A percentile compares a stretch with the other conserved stretches of the same genome.
phyloP scores from a whole-genome alignment of 2,113 vertebrate species.

The Galeopterus variegatus region DNA sequence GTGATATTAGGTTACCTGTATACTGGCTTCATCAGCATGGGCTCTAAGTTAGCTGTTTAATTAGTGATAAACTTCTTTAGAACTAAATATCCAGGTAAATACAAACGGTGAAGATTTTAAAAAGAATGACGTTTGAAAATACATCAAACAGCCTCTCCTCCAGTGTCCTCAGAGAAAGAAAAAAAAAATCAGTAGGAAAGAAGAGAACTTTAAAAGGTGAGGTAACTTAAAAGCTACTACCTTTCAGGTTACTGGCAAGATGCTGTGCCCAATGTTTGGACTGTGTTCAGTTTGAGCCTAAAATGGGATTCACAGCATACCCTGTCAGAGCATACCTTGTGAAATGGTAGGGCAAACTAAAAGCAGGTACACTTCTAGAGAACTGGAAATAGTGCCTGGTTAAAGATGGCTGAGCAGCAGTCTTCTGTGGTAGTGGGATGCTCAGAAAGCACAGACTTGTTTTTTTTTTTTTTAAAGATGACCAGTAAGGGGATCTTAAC shows the following conservation, averaged over 20 bases:
- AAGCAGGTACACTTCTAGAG: neutral
- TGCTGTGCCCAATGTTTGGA: neutral
- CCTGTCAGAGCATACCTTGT: neutral
- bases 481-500: too few species aligned
- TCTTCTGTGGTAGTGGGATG: neutral
- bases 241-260: neutral
- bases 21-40: neutral
- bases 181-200: conserved; percentile 40
- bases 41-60: neutral
- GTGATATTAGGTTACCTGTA: neutral
- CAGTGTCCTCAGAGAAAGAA: conserved; percentile 21
- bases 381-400: neutral
- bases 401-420: neutral
- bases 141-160: neutral
- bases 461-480: too few species aligned
- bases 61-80: conserved; percentile 16
- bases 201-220: conserved; percentile 13
- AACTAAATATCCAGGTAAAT: conserved; percentile 18
- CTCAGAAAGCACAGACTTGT: neutral
- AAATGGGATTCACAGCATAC: neutral
- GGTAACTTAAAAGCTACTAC: conserved; percentile 20
- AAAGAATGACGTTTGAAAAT: conserved; percentile 30
- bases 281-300: neutral
- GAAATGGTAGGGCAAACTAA: conserved; percentile 28
- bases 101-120: conserved; percentile 39